Conservation (phyloP, 1,140 invertebrate genomes). For the Aphis gossypii region DNA sequence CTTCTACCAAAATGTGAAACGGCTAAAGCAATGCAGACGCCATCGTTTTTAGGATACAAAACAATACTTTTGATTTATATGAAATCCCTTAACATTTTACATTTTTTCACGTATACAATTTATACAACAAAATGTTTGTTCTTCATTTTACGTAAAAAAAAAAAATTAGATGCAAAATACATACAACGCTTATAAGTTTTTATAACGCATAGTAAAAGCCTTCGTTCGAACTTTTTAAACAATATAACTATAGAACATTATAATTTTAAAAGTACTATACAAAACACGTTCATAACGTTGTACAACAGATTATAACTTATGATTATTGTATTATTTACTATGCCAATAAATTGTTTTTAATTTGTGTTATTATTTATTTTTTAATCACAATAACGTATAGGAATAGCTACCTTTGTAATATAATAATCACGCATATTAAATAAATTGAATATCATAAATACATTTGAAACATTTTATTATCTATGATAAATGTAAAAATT, state of each 20-base stretch:
- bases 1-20: neutral
- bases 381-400: neutral
- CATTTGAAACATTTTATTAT: neutral
- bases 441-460: neutral
- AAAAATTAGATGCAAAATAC: neutral
- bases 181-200: neutral
- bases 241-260: neutral
- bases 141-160: neutral
- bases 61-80: constrained; percentile 20
- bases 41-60: neutral
- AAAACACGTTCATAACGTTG: neutral
- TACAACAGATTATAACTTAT: neutral
- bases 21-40: neutral
- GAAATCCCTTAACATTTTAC: neutral
- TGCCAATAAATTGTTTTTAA: neutral
- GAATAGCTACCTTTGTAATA: neutral
- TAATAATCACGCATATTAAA: neutral
- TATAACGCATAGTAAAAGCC: neutral
- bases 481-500: neutral
- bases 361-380: neutral
- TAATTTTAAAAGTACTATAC: neutral
- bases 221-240: neutral
- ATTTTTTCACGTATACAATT: neutral
- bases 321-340: neutral
- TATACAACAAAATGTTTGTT: neutral